A percentile compares a stretch with the other conserved stretches of the same genome.
phyloP scores from a whole-genome alignment of 1,140 invertebrate species.

The Choristoneura fumiferana region DNA sequence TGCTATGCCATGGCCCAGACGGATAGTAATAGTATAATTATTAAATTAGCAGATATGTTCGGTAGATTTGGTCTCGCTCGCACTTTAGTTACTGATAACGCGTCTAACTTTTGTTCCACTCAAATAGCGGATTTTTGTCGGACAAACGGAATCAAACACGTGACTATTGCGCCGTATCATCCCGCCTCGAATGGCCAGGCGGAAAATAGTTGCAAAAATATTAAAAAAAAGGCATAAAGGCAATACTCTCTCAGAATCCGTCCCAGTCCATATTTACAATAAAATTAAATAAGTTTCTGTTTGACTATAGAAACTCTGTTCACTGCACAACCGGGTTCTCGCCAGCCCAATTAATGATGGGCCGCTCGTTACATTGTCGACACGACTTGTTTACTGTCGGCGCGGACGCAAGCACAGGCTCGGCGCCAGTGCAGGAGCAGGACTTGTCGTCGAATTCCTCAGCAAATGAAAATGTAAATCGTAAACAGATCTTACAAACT shows the following conservation, averaged over 20 bases:
- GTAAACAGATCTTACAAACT: slow-evolving; percentile 18
- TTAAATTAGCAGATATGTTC: slow-evolving; percentile 15
- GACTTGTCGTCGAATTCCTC: background rate
- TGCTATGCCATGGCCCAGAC: slow-evolving; percentile 10
- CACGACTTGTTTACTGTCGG: background rate
- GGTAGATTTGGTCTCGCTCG: slow-evolving; percentile 19
- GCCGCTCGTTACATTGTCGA: slow-evolving; percentile 15
- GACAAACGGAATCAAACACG: slow-evolving; percentile 14
- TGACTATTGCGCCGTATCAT: slow-evolving; percentile 23
- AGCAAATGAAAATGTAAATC: background rate
- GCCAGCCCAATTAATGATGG: slow-evolving; percentile 13
- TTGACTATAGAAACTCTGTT: slow-evolving; percentile 8
- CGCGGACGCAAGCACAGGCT: background rate
- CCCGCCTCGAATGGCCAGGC: slow-evolving; percentile 19
- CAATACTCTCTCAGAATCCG: background rate
- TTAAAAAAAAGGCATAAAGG: slow-evolving; percentile 22
- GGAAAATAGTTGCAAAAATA: slow-evolving; percentile 18
- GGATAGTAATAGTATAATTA: background rate
- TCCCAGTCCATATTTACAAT: background rate
- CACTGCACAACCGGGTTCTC: slow-evolving; percentile 15
- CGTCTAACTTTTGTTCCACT: slow-evolving; percentile 12
- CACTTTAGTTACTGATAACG: slow-evolving; percentile 22
- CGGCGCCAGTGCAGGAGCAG: no score
- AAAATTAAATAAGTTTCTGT: slow-evolving; percentile 19
- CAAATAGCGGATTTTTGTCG: slow-evolving; percentile 19